Percentiles rank a stretch among this genome's conserved stretches.
phyloP scores from a whole-genome alignment of 2,113 vertebrate genomes.

The Lathamus discolor region DNA sequence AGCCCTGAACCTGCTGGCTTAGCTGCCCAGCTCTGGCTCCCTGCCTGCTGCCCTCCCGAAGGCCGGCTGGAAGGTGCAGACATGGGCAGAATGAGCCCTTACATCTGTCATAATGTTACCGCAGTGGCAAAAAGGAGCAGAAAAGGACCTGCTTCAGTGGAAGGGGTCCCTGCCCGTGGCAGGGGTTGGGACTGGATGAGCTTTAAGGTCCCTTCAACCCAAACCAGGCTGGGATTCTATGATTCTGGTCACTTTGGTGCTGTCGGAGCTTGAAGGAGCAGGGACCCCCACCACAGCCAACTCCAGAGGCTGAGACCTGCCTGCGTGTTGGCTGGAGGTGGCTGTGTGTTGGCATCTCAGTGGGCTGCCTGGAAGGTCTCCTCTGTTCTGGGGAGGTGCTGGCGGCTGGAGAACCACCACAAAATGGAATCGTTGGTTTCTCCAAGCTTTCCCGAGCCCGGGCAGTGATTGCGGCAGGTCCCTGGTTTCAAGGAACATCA shows the following conservation, averaged over 20 bases:
- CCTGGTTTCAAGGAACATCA: neutral
- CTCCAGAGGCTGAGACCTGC: neutral
- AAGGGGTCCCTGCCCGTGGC: neutral
- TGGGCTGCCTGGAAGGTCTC: neutral
- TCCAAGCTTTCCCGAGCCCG: accelerated
- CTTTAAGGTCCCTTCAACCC: neutral
- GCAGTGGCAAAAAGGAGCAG: neutral
- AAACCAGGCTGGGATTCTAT: neutral
- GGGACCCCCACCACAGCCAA: neutral
- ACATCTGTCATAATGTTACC: neutral
- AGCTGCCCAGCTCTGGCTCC: neutral
- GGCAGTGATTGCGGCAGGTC: neutral
- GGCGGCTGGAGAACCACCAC: neutral
- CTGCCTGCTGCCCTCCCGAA: neutral
- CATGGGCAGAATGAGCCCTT: neutral
- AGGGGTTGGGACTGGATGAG: neutral
- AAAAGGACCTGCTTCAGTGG: neutral
- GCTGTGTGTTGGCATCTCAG: accelerated
- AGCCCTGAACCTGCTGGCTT: neutral
- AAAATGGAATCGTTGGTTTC: neutral
- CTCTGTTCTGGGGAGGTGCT: neutral
- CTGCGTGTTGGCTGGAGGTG: neutral
- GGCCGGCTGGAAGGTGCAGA: neutral
- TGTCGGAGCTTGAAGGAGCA: neutral
- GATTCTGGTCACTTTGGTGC: neutral